These are phyloP conservation scores for Drosophila ohnishii DNA, from an alignment of 1,140 invertebrate species.

Conservation along the genomic window DNA sequence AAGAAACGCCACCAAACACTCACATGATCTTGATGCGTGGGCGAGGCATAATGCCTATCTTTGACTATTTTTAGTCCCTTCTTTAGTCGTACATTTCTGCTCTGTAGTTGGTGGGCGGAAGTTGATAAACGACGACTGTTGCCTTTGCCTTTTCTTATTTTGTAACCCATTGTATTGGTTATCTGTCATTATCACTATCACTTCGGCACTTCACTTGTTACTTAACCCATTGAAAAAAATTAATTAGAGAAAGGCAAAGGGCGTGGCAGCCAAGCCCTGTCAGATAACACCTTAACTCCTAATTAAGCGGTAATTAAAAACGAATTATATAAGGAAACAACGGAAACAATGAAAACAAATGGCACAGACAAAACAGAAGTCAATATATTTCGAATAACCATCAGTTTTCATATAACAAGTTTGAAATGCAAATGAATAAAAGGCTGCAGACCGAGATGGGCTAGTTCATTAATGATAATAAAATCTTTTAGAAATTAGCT, in stretches of 20 bases:
- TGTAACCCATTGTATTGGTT: slow-evolving; percentile 26
- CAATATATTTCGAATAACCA: slow-evolving; percentile 14
- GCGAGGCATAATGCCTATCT: background rate
- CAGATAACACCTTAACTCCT: slow-evolving; percentile 9
- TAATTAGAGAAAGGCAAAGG: slow-evolving; percentile 24
- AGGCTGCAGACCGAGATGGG: slow-evolving; percentile 2
- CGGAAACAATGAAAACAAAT: background rate
- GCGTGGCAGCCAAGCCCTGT: slow-evolving; percentile 14
- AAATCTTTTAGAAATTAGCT: background rate
- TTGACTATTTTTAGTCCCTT: slow-evolving; percentile 29
- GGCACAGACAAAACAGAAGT: slow-evolving; percentile 15
- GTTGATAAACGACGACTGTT: slow-evolving; percentile 48
- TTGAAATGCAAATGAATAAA: slow-evolving; percentile 9
- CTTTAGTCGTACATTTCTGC: background rate
- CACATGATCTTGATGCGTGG: slow-evolving; percentile 21
- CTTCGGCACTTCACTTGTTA: slow-evolving; percentile 26
- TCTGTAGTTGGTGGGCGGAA: slow-evolving; percentile 26
- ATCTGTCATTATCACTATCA: slow-evolving; percentile 50
- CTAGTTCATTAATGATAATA: slow-evolving; percentile 5
- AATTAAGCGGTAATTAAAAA: slow-evolving; percentile 16
- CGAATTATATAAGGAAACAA: slow-evolving; percentile 15
- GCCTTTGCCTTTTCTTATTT: slow-evolving; percentile 1
- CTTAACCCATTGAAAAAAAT: slow-evolving; percentile 7
- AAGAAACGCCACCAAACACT: slow-evolving; percentile 15
- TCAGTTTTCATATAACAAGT: slow-evolving; percentile 1